phyloP scores from a whole-genome alignment of 2,888 invertebrate genomes.

The Venusia cambrica region DNA sequence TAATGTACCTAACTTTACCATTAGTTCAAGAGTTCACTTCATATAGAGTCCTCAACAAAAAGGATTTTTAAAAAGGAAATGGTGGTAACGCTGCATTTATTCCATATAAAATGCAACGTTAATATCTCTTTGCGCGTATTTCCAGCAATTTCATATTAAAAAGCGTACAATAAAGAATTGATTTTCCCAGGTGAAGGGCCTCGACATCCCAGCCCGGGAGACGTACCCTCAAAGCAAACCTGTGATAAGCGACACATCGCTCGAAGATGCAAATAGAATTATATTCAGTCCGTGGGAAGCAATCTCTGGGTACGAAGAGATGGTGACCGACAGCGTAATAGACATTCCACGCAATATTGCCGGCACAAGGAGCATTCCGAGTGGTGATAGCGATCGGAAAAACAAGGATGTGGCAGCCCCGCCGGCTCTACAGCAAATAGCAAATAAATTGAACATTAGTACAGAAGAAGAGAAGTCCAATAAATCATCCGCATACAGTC shows the following conservation, averaged over 20 bases:
- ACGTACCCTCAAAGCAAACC: constrained; percentile 56
- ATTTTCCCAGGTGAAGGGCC: constrained; percentile 63
- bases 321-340: constrained; percentile 69
- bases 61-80: no score
- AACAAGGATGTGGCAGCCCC: constrained; percentile 52
- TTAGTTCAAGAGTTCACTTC: no score
- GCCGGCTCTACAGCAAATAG: constrained; percentile 58
- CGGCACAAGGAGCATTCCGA: constrained; percentile 42
- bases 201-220: constrained; percentile 66
- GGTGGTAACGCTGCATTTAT: no score
- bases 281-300: constrained; percentile 79
- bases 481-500: constrained; percentile 74
- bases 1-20: no score
- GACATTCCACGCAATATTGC: constrained; percentile 70
- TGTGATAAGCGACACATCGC: constrained; percentile 66
- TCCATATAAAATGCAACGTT: no score
- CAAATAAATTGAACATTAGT: constrained; percentile 71
- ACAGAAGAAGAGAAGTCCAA: constrained; percentile 72
- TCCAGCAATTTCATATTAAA: constrained; percentile 13
- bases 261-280: constrained; percentile 78
- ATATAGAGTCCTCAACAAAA: no score
- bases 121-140: no score
- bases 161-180: constrained; percentile 14
- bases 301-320: constrained; percentile 68
- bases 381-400: constrained; percentile 53